These are phyloP conservation scores for Ptychochromis oligacanthus DNA, from an alignment of 2,113 vertebrate genomes.

Conservation along the genomic window DNA sequence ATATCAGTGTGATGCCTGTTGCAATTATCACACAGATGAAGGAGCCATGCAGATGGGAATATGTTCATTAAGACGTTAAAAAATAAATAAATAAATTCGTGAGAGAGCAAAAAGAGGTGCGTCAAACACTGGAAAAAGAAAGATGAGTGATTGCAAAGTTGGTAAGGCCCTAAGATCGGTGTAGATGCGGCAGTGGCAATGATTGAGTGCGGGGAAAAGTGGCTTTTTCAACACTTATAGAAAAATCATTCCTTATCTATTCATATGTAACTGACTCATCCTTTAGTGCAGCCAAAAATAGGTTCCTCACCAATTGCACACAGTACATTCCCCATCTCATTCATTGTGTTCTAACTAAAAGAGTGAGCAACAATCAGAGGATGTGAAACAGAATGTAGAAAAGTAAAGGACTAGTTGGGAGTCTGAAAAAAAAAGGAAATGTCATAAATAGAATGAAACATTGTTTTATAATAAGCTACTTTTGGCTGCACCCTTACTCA, in stretches of 20 bases:
- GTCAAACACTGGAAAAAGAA: not conserved
- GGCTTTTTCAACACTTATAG: slow-evolving; percentile 45
- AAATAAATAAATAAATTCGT: not conserved
- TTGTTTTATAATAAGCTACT: not conserved
- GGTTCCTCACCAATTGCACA: slow-evolving; percentile 33
- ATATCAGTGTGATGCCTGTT: slow-evolving; percentile 31
- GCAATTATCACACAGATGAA: slow-evolving; percentile 57
- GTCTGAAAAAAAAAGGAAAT: not conserved
- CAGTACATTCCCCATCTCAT: slow-evolving; percentile 21
- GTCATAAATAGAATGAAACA: not conserved
- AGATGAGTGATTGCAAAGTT: slow-evolving; percentile 3
- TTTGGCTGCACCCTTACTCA: too few species aligned
- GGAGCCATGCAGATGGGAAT: slow-evolving; percentile 16
- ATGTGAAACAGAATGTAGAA: slow-evolving; percentile 2
- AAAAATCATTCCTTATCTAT: slow-evolving; percentile 49
- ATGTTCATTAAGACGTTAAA: slow-evolving; percentile 29
- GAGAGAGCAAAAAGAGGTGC: not conserved
- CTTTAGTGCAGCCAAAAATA: slow-evolving; percentile 59
- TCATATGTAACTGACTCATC: slow-evolving; percentile 62
- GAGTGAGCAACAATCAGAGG: slow-evolving; percentile 20
- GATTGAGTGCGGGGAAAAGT: not conserved
- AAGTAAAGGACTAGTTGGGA: not conserved
- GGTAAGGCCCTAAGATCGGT: slow-evolving; percentile 16
- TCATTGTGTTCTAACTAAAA: slow-evolving; percentile 37
- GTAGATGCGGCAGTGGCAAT: not conserved